Conservation (phyloP, 92 coral and sea anemone genomes). For the Diadumene lineata region DNA sequence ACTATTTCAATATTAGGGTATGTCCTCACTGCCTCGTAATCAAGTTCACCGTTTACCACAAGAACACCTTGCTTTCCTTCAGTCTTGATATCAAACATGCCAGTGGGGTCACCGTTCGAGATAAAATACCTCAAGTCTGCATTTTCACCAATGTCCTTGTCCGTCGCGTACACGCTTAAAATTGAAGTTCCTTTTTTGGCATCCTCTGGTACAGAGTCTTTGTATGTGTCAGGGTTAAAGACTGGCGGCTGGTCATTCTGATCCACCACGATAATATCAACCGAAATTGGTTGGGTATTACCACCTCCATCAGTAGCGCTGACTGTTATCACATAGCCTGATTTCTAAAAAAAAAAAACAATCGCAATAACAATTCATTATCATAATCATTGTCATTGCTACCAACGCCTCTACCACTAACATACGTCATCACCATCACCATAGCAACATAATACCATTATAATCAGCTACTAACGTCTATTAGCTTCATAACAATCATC, state of each 20-base stretch:
- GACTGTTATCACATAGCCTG: constrained; percentile 40
- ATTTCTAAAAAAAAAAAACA: neutral
- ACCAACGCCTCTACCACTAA: too few relatives aligned
- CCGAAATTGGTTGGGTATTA: constrained; percentile 29
- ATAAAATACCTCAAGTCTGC: constrained; percentile 81
- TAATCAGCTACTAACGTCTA: too few relatives aligned
- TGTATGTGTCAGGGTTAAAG: constrained; percentile 51
- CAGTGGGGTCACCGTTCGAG: constrained; percentile 67
- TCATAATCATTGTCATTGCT: too few relatives aligned
- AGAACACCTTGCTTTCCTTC: constrained; percentile 63
- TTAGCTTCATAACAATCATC: too few relatives aligned
- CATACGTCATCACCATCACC: too few relatives aligned
- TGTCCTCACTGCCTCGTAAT: constrained; percentile 51
- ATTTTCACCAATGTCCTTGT: constrained; percentile 82
- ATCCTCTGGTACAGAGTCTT: constrained; percentile 56
- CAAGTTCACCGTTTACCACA: constrained; percentile 68
- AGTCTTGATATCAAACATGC: constrained; percentile 67
- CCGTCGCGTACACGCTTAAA: constrained; percentile 60
- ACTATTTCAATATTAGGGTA: constrained; percentile 66
- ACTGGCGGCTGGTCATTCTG: constrained; percentile 73
- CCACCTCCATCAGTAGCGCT: constrained; percentile 65
- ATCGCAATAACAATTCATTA: too few relatives aligned
- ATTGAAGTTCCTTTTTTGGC: constrained; percentile 53
- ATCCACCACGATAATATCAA: constrained; percentile 60
- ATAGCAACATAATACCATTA: too few relatives aligned